A percentile compares a stretch with the other conserved stretches of the same genome.
Conservation (phyloP, 2,888 invertebrate species). For the Odontothrips loti region DNA sequence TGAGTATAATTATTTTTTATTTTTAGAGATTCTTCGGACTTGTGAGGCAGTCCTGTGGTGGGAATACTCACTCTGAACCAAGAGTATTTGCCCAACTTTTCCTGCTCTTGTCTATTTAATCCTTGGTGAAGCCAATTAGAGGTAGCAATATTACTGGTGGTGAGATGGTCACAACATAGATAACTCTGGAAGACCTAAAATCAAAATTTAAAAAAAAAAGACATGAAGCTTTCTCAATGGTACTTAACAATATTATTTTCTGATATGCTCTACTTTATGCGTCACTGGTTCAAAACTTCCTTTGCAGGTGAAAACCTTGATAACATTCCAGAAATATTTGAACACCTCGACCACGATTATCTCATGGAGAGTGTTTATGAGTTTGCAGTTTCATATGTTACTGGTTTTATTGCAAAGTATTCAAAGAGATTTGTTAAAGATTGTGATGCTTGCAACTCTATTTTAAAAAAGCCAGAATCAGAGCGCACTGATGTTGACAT, state of each 20-base stretch:
- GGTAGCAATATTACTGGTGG: constrained; percentile 3
- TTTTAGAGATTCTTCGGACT: neutral
- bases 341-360: neutral
- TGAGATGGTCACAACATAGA: neutral
- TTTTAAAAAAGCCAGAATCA: too few species aligned
- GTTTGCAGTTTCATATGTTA: too few species aligned
- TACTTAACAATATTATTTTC: neutral
- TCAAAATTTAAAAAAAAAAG: neutral
- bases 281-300: too few species aligned
- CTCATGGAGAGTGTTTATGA: too few species aligned
- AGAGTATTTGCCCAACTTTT: neutral
- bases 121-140: neutral
- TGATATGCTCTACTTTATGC: neutral
- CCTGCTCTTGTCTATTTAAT: neutral
- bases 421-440: too few species aligned
- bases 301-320: neutral
- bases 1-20: neutral
- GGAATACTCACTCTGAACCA: neutral
- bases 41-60: neutral
- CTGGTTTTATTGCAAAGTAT: too few species aligned
- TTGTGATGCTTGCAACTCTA: too few species aligned
- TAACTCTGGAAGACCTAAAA: neutral
- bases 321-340: neutral
- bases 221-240: neutral
- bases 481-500: neutral